phyloP scores from a whole-genome alignment of 2,113 vertebrate species.

The Motacilla alba region DNA sequence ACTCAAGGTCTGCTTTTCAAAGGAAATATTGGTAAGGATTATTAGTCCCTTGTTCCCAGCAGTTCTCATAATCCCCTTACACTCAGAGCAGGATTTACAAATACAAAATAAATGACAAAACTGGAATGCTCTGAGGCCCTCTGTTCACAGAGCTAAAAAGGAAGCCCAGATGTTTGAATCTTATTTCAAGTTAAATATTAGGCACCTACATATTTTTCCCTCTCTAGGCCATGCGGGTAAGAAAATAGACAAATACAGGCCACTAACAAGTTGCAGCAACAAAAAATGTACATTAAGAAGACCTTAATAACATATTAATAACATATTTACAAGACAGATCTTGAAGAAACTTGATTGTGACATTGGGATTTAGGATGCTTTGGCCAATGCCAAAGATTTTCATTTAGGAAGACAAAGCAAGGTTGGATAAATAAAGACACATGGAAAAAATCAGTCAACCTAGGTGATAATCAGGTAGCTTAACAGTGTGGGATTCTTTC shows the following conservation, averaged over 20 bases:
- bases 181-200: neutral
- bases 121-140: neutral
- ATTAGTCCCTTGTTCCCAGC: slow-evolving; percentile 55
- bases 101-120: slow-evolving; percentile 35
- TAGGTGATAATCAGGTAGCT: neutral
- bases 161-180: slow-evolving; percentile 9
- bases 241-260: neutral
- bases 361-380: neutral
- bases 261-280: neutral
- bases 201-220: neutral
- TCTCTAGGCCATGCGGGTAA: neutral
- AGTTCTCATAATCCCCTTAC: slow-evolving; percentile 38
- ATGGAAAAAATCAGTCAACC: neutral
- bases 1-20: slow-evolving; percentile 49
- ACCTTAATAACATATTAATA: neutral
- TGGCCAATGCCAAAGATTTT: neutral
- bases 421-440: neutral
- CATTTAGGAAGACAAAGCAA: neutral
- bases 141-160: neutral
- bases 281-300: neutral
- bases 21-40: slow-evolving; percentile 56
- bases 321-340: neutral
- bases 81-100: slow-evolving; percentile 32
- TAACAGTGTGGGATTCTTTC: neutral
- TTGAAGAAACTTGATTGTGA: neutral